Percentiles rank a stretch among this genome's conserved stretches.
These are phyloP conservation scores for Denticeps clupeoides DNA, from an alignment of 2,797 vertebrate genomes.

Conservation along the genomic window DNA sequence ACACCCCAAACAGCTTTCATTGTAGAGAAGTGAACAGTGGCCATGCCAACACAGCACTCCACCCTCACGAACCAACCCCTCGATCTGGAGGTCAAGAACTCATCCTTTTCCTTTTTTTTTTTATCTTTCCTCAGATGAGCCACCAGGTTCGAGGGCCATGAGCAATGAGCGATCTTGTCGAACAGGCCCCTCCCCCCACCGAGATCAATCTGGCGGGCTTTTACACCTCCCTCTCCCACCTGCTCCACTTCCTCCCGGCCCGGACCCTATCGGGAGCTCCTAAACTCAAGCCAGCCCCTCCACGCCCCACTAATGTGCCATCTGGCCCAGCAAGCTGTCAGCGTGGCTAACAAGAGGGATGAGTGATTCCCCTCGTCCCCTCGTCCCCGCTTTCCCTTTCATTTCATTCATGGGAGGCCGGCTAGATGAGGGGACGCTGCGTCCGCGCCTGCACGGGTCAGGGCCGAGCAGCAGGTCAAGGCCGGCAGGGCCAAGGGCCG, in stretches of 20 bases:
- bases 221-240: conserved; percentile 38
- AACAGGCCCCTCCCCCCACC: neutral
- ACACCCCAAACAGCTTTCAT: no score
- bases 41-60: neutral
- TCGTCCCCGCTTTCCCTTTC: neutral
- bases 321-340: conserved; percentile 39
- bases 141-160: neutral
- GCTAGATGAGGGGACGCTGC: no score
- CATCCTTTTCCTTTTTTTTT: no score
- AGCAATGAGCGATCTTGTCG: conserved; percentile 8
- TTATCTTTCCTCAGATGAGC: neutral
- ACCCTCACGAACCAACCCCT: conserved; percentile 17
- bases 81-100: no score
- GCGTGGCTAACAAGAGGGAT: conserved; percentile 30
- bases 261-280: neutral
- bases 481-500: no score
- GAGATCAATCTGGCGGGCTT: conserved; percentile 43
- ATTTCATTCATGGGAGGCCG: neutral
- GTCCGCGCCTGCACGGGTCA: no score
- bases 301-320: conserved; percentile 32
- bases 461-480: no score
- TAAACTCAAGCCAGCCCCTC: conserved; percentile 16
- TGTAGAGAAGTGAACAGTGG: no score
- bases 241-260: conserved; percentile 34
- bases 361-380: conserved; percentile 18